Evolutionary conservation across 2,113 vertebrate species (phyloP).

Genomic region (Macrotus californicus): DNA sequence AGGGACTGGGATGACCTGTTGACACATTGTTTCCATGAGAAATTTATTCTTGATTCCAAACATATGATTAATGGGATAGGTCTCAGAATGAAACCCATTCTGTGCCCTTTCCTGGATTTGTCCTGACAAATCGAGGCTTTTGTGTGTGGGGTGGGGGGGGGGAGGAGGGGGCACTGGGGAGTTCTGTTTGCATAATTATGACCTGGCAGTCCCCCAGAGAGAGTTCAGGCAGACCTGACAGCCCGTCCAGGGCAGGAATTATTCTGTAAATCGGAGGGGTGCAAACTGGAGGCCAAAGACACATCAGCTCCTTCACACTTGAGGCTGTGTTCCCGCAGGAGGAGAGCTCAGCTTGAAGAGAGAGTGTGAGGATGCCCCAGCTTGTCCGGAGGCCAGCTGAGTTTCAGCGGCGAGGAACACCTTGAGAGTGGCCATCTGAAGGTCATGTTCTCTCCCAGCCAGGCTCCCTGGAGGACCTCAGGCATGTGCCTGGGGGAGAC

Average conservation of each 20-base stretch:
- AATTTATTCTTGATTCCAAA: not conserved
- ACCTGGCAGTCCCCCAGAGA: not conserved
- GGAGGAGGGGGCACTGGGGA: not conserved
- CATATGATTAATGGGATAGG: constrained; percentile 25
- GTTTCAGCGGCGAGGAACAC: not conserved
- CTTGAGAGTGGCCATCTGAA: not conserved
- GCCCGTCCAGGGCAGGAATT: not conserved
- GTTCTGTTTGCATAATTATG: not conserved
- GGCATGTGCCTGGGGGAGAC: not conserved
- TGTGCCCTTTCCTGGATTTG: not conserved
- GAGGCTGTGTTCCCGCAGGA: not conserved
- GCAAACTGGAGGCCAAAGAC: not conserved
- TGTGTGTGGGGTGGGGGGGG: not conserved
- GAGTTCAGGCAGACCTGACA: not conserved
- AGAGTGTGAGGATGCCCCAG: rapidly evolving
- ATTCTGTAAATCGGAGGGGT: not conserved
- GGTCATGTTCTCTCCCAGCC: not conserved
- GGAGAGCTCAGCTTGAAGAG: not conserved
- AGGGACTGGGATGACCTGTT: not conserved
- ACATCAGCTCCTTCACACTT: not conserved
- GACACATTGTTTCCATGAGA: not conserved
- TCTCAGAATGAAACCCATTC: constrained; percentile 16
- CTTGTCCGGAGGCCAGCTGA: not conserved
- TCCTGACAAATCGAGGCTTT: not conserved
- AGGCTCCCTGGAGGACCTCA: not conserved